Evolutionary conservation across 2,888 invertebrate genomes (phyloP), one percentile per base, ranked within the genome.

Genomic region (Eilema depressum): DNA sequence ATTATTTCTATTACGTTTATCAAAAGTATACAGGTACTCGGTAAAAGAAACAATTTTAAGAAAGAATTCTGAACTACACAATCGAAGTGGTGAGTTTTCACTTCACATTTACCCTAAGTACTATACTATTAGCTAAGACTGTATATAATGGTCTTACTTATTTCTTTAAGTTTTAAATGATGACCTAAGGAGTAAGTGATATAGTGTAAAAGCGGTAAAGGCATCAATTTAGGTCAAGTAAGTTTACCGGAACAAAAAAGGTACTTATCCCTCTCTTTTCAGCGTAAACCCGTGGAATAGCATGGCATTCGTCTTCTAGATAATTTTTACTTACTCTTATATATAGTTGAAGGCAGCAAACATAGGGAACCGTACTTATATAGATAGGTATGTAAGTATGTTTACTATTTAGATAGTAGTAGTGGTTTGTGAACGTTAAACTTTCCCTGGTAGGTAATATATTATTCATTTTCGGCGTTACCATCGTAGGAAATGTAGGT

Each of bases 181-280:
- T n/a, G 8, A n/a, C 53, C 7, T 53, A 53, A 53, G 53, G 53
- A 53, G n/a, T 53, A 10, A n/a, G n/a, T 53, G 53, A 53, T 3
- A 53, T n/a, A 53, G 53, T n/a, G 10, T n/a, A 53, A 47, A 20
- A 20, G 7, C 11, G 47, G 20, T 47, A 47, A 47, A 47, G 20
- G 20, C 47, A 47, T 47, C 47, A n/a, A 53, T 53, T 10, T 53
- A 53, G 53, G 53, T n/a, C 53, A 53, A 53, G 53, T 53, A 53
- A 53, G n/a, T 53, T 53, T 53, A 53, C 53, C 20, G n/a, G 53
- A 53, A 53, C 53, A 53, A 53, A 53, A 37, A 53, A 53, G 47
- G 53, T 53, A 53, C 53, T 53, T 53, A 53, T 53, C 53, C 53
- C 53, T 53, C 53, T 53, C 53, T n/a, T 53, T 53, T 53, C n/a